phyloP scores from a whole-genome alignment of 2,888 invertebrate species.

The Drosophila algonquin region DNA sequence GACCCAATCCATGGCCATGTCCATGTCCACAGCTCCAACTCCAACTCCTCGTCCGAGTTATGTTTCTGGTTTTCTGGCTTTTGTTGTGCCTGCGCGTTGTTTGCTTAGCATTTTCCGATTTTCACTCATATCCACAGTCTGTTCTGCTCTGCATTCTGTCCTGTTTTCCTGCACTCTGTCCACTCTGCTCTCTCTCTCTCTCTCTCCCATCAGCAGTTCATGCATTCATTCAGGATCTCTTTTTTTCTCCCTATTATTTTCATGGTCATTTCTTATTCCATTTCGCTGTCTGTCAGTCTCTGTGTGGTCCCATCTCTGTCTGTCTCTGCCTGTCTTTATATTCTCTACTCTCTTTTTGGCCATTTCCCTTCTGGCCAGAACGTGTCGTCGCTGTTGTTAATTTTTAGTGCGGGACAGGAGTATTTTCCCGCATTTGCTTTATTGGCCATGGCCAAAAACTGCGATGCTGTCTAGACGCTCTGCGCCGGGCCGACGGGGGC shows the following conservation, averaged over 20 bases:
- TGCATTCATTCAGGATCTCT: slow-evolving; percentile 35
- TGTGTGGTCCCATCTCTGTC: slow-evolving; percentile 37
- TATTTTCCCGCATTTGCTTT: slow-evolving; percentile 67
- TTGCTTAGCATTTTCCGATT: slow-evolving; percentile 70
- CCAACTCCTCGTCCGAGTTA: slow-evolving; percentile 12
- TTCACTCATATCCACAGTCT: slow-evolving; percentile 59
- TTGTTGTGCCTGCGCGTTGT: slow-evolving; percentile 35
- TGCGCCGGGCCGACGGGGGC: slow-evolving; percentile 21
- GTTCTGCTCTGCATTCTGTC: slow-evolving; percentile 18
- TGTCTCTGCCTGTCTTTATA: slow-evolving; percentile 43
- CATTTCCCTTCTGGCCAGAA: slow-evolving; percentile 41
- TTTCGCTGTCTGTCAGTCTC: slow-evolving; percentile 47
- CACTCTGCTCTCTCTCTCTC: background rate
- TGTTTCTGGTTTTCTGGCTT: slow-evolving; percentile 35
- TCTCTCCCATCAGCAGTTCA: slow-evolving; percentile 7
- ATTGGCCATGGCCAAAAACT: slow-evolving; percentile 64
- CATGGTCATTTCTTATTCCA: slow-evolving; percentile 32
- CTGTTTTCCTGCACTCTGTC: slow-evolving; percentile 3
- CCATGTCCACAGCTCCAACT: slow-evolving; percentile 8
- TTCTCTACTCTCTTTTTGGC: slow-evolving; percentile 28
- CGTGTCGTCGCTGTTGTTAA: slow-evolving; percentile 76
- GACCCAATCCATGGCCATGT: slow-evolving; percentile 22
- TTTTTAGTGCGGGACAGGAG: slow-evolving; percentile 62
- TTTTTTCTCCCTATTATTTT: slow-evolving; percentile 33
- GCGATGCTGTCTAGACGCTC: slow-evolving; percentile 59